A percentile compares a stretch with the other conserved stretches of the same genome.
These are phyloP conservation scores for Parauchenoglanis punctatus DNA, from an alignment of 2,797 vertebrate genomes.

Conservation along the genomic window DNA sequence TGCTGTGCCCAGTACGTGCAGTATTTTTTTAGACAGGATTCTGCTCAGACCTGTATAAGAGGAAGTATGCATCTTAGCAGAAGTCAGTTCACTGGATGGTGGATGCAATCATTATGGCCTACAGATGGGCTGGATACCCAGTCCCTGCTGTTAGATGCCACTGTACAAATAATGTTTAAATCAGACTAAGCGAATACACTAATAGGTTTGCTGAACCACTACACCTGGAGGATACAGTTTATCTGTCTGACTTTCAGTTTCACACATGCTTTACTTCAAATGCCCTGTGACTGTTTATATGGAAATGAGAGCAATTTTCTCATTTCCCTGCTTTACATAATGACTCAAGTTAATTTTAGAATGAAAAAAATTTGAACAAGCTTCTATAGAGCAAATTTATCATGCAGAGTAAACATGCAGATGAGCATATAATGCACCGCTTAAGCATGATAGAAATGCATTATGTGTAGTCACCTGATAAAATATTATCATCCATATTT, in stretches of 20 bases:
- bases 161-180: neutral
- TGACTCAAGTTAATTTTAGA: conserved; percentile 43
- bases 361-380: conserved; percentile 16
- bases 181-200: conserved; percentile 22
- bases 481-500: neutral
- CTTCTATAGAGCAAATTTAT: conserved; percentile 25
- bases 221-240: conserved; percentile 21
- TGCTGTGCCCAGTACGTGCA: neutral
- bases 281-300: conserved; percentile 42
- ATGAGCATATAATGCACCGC: neutral
- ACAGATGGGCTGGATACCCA: neutral
- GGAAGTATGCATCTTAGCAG: neutral
- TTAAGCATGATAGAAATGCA: neutral
- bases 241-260: conserved; percentile 27
- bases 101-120: neutral
- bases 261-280: conserved; percentile 27
- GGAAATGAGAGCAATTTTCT: conserved; percentile 44
- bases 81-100: neutral
- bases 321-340: conserved; percentile 48
- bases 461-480: neutral
- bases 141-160: neutral
- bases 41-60: conserved; percentile 4
- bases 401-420: conserved; percentile 20
- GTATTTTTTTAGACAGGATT: neutral
- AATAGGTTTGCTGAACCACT: neutral